Conservation (phyloP, 2,113 vertebrate genomes). For the Tinamus guttatus region DNA sequence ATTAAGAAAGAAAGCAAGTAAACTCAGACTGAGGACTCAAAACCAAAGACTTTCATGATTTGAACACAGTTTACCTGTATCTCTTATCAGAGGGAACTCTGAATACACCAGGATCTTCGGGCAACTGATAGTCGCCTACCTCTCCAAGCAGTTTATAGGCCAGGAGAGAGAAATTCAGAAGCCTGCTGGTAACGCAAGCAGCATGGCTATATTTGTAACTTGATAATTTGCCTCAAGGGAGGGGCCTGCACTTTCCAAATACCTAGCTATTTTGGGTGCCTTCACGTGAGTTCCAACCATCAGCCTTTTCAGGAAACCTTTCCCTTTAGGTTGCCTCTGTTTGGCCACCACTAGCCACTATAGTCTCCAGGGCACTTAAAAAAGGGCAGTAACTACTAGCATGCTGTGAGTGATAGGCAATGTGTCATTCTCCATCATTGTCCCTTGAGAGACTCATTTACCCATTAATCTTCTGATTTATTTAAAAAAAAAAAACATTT, state of each 20-base stretch:
- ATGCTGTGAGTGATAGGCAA: background rate
- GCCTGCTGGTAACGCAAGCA: background rate
- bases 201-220: background rate
- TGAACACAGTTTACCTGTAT: background rate
- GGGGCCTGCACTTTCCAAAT: background rate
- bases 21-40: background rate
- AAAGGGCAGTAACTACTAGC: background rate
- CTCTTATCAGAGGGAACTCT: background rate
- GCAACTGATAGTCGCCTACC: background rate
- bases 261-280: background rate
- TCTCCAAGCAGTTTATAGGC: background rate
- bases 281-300: background rate
- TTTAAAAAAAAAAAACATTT: conserved; percentile 17
- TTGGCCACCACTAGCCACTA: background rate
- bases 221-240: background rate
- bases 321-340: background rate
- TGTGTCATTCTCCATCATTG: background rate
- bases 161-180: background rate
- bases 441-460: background rate
- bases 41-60: background rate
- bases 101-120: background rate
- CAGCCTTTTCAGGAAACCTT: background rate
- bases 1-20: background rate
- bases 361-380: background rate
- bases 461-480: background rate